Percentiles rank a stretch among this genome's conserved stretches.
Conservation (phyloP, 2,113 vertebrate genomes). For the Oplegnathus fasciatus region DNA sequence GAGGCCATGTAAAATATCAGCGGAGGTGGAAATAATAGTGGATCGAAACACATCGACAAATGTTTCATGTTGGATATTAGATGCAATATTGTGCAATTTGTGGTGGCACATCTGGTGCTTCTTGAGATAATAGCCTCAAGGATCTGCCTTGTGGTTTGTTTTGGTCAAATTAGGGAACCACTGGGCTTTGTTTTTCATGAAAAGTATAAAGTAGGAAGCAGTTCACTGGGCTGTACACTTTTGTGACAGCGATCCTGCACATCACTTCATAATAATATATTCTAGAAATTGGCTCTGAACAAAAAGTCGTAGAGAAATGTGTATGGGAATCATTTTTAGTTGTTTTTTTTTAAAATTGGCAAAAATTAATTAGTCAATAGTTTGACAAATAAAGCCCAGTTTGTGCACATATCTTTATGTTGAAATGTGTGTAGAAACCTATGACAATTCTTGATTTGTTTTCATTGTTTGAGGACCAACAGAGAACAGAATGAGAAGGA, state of each 20-base stretch:
- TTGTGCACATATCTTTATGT: not conserved
- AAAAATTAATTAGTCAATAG: not conserved
- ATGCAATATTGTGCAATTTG: slow-evolving; percentile 11
- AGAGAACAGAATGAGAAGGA: slow-evolving; percentile 2
- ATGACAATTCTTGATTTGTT: not conserved
- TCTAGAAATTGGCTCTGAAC: not conserved
- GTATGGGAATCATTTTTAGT: not conserved
- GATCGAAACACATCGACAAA: slow-evolving; percentile 4
- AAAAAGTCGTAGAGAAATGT: not conserved
- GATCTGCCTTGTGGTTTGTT: slow-evolving; percentile 24
- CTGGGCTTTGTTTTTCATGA: not conserved
- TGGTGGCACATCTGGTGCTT: slow-evolving; percentile 27
- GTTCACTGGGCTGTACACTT: not conserved
- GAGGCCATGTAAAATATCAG: slow-evolving; percentile 6
- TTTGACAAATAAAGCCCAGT: not conserved
- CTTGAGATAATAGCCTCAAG: slow-evolving; percentile 33
- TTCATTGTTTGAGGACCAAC: not conserved
- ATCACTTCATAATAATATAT: not conserved
- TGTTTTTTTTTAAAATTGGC: not conserved
- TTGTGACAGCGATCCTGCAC: slow-evolving; percentile 5
- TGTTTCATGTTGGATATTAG: slow-evolving; percentile 16
- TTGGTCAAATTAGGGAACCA: slow-evolving; percentile 13
- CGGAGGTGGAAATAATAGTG: slow-evolving; percentile 24
- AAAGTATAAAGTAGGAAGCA: not conserved
- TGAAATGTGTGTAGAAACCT: not conserved